A percentile compares a stretch with the other conserved stretches of the same genome.
phyloP scores from a whole-genome alignment of 2,113 vertebrate species.

The cat (Felis catus) region DNA sequence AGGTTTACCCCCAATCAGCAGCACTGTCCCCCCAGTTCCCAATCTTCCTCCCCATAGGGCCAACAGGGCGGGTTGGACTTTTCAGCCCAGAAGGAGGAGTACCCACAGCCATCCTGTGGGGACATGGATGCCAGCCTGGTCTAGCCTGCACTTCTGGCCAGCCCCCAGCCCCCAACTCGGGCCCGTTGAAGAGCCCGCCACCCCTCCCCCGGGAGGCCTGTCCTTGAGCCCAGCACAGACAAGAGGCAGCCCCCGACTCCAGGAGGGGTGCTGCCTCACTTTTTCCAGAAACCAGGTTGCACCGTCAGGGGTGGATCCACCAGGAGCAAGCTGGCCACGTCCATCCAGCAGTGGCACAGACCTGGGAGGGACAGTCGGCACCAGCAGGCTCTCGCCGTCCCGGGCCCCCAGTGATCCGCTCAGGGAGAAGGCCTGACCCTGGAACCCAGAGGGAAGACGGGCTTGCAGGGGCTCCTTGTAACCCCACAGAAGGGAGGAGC shows the following conservation, averaged over 20 bases:
- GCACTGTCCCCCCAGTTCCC: neutral
- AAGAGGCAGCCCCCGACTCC: neutral
- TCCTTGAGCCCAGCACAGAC: neutral
- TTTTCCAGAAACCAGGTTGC: neutral
- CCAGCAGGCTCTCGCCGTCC: fast-evolving
- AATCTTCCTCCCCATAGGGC: neutral
- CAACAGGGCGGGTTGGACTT: neutral
- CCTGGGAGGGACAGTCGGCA: neutral
- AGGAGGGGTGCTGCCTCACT: neutral
- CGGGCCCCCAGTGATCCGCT: neutral
- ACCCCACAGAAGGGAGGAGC: neutral
- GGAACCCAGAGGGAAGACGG: neutral
- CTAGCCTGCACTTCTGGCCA: neutral
- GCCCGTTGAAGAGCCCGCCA: neutral
- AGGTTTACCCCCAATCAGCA: fast-evolving
- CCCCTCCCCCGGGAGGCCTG: neutral
- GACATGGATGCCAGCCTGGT: neutral
- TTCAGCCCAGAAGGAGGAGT: too few species aligned
- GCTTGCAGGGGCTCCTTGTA: neutral
- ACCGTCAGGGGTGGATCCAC: neutral
- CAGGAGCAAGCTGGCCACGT: neutral
- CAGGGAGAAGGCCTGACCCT: neutral
- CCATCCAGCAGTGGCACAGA: too few species aligned
- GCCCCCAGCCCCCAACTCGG: neutral
- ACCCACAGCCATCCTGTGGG: neutral